Evolutionary conservation across 1,140 invertebrate genomes (phyloP), one percentile per base, ranked within the genome.

Genomic region (Saccostrea cuccullata): DNA sequence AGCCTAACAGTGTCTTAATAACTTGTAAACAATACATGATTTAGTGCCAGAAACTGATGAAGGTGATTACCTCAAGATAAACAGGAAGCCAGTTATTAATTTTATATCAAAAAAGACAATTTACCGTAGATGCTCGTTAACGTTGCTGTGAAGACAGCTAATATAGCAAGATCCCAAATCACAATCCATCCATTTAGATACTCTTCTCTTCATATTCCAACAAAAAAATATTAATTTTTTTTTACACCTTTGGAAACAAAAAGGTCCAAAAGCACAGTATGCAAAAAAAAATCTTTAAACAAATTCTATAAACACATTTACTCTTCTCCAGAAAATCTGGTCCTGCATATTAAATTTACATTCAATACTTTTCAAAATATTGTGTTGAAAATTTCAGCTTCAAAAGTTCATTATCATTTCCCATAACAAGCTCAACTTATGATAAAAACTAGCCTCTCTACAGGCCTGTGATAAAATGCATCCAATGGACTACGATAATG

Each of bases 341-440:
- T 30, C 26, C 26, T 26, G 9, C 2, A 30, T 77, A 77, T 77
- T 36, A 26, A 77, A 77, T 26, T 77, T 77, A 36, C 8, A 77
- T 77, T 26, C 26, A 30, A 77, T 77, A 26, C 23, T 77, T 77
- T 77, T 26, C 15, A 26, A 77, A 77, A 77, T 15, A 77, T 77
- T 77, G 70, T 77, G 70, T 77, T 77, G 26, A 77, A 30, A 26
- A 77, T 77, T 77, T 77, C 26, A 77, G 70, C 70, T 77, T 77
- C 70, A 77, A 77, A 77, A 77, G 70, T 77, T 77, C 30, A 77
- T 77, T 77, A 77, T 77, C 70, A 77, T 36, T 77, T 77, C 70
- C 70, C 30, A 26, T 77, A 77, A 77, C 70, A 77, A 77, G 70
- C 70, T 36, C 15, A 77, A 77, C 23, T 30, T 26, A 77, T 77